Base-by-base conservation (phyloP, 2,113 vertebrate genomes). In the Rhombomys opimus region DNA sequence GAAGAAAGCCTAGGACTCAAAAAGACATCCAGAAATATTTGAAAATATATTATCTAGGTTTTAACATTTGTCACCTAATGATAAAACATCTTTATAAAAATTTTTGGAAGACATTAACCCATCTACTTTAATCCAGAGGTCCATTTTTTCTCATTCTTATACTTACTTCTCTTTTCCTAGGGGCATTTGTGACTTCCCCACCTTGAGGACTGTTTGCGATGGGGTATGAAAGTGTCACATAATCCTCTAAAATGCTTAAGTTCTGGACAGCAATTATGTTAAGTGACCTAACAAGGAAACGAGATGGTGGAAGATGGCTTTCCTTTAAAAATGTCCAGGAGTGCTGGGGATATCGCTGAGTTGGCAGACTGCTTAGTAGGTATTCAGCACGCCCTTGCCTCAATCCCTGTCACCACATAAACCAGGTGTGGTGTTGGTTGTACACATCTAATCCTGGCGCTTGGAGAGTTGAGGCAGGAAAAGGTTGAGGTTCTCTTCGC, bases 221-320 rank as follows among this genome's bases (percentile, higher is more conserved):
- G 35, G 18, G 30, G 50, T 90, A 27, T 8, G 50, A 82, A 77
- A 15, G 1, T 50, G 5, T 61, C 59, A 87, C 68, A 11, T 9
- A 52, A 76, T 76, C 30, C 68, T 97, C 22, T 15, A 93, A 89
- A 96, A 86, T 50, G 11, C 17, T 63, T 85, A 27, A 80, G 7
- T 61, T 92, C 75, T 81, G 2, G 14, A 35, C 70, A 85, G 35
- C 12, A 52, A 77, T 77, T 0, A 14, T 4, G 3, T 52, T 50
- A 89, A 54, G 13, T 32, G 20, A 7, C 8, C 0, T 23, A 15
- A 61, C 13, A 57, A 30, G n/a, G 20, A 94, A 35, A 81, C 2
- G 63, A 78, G 10, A 25, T 12, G 54, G n/a, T 14, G 1, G 65
- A 35, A 4, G 9, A 68, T 70, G 32, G 1, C 2, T 70, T 94